Percentiles rank a stretch among this genome's conserved stretches.
phyloP scores from a whole-genome alignment of 2,888 invertebrate genomes.

The Eumacrocentrus americanus region DNA sequence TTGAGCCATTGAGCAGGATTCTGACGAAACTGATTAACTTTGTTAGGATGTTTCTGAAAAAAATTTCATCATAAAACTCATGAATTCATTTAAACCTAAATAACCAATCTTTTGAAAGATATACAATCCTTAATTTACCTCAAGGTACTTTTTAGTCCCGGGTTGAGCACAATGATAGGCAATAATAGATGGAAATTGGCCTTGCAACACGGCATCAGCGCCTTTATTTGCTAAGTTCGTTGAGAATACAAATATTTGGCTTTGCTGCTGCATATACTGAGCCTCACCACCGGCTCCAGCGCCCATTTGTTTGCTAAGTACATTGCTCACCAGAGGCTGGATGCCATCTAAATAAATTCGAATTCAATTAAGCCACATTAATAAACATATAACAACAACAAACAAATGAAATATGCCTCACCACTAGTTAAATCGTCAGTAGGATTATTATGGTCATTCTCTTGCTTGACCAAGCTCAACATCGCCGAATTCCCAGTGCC shows the following conservation, averaged over 20 bases:
- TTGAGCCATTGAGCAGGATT: constrained; percentile 83
- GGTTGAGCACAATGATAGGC: constrained; percentile 96
- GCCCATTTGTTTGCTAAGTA: constrained; percentile 74
- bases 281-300: constrained; percentile 82
- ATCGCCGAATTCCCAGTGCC: constrained; percentile 48
- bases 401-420: constrained; percentile 28
- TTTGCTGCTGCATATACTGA: constrained; percentile 92
- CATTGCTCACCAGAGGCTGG: constrained; percentile 78
- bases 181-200: constrained; percentile 90
- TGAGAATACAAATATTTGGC: constrained; percentile 97
- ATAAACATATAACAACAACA: constrained; percentile 25
- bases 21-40: constrained; percentile 86
- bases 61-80: constrained; percentile 14
- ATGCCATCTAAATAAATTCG: constrained; percentile 65
- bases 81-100: constrained; percentile 7
- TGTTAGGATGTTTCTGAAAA: constrained; percentile 86
- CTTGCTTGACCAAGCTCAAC: constrained; percentile 54
- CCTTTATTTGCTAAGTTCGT: constrained; percentile 93
- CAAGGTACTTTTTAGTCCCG: constrained; percentile 91
- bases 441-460: constrained; percentile 51
- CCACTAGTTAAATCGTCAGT: constrained; percentile 51
- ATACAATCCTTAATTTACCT: constrained; percentile 64
- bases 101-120: neutral
- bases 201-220: constrained; percentile 88
- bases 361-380: neutral